phyloP scores from a whole-genome alignment of 2,113 vertebrate genomes.

The Rana temporaria region DNA sequence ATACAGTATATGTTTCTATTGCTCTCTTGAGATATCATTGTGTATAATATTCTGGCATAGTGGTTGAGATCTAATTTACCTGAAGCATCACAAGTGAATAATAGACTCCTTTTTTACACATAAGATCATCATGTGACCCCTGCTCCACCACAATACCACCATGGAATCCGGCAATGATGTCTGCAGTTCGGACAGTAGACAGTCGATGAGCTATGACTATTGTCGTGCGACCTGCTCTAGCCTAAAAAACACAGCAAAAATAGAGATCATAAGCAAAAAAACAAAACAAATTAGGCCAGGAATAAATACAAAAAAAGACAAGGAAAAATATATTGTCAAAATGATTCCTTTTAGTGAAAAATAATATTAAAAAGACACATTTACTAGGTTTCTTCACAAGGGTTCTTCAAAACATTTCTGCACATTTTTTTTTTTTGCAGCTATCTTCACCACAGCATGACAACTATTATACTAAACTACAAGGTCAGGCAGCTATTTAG shows the following conservation, averaged over 20 bases:
- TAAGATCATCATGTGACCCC: conserved; percentile 75
- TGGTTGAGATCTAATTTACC: conserved; percentile 58
- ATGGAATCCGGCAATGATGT: conserved; percentile 75
- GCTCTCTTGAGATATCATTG: too few relatives aligned
- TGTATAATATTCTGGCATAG: too few relatives aligned
- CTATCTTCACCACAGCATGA: too few relatives aligned
- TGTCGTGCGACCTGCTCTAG: conserved; percentile 74
- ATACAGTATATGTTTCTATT: too few relatives aligned
- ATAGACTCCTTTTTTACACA: conserved; percentile 75
- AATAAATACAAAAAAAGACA: not conserved
- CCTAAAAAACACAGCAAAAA: conserved; percentile 62
- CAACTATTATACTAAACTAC: too few relatives aligned
- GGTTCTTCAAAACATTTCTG: too few relatives aligned
- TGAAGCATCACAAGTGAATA: conserved; percentile 77
- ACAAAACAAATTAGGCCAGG: not conserved
- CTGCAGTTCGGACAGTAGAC: conserved; percentile 75
- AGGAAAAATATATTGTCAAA: too few relatives aligned
- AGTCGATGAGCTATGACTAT: conserved; percentile 79
- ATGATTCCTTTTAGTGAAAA: too few relatives aligned
- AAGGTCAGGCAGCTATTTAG: too few relatives aligned
- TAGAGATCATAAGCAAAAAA: not conserved
- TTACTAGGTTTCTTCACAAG: too few relatives aligned
- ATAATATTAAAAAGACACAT: not conserved
- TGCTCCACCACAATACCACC: conserved; percentile 71
- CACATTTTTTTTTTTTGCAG: too few relatives aligned